These are phyloP conservation scores for Diogma glabrata DNA, from an alignment of 2,888 invertebrate species.

Conservation along the genomic window DNA sequence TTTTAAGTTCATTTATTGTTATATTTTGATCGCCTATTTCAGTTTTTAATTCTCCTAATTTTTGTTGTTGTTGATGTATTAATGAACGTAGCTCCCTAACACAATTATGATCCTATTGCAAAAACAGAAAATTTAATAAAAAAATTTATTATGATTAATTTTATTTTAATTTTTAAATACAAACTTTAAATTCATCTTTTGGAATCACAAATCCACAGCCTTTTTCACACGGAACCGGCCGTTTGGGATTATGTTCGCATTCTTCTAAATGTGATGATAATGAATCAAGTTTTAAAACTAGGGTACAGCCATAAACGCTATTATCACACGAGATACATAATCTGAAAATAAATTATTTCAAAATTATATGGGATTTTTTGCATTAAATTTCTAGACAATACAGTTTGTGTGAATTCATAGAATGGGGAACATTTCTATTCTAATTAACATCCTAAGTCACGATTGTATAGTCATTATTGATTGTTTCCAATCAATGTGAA, in stretches of 20 bases:
- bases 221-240: constrained; percentile 84
- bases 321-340: constrained; percentile 88
- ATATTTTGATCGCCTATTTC: constrained; percentile 78
- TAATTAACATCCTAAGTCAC: too few relatives aligned
- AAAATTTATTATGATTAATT: not conserved
- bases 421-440: too few relatives aligned
- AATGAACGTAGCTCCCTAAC: constrained; percentile 75
- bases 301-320: constrained; percentile 72
- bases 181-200: constrained; percentile 77
- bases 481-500: too few relatives aligned
- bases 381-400: too few relatives aligned
- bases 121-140: not conserved
- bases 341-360: constrained; percentile 38
- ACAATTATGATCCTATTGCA: constrained; percentile 80
- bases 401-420: too few relatives aligned
- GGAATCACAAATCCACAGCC: constrained; percentile 92
- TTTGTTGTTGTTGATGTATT: constrained; percentile 76
- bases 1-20: constrained; percentile 77
- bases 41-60: constrained; percentile 74
- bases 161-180: not conserved
- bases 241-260: constrained; percentile 89
- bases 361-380: too few relatives aligned
- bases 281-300: constrained; percentile 76
- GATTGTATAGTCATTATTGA: too few relatives aligned
- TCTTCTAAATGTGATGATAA: constrained; percentile 77